Percentiles rank a stretch among this genome's conserved stretches.
These are phyloP conservation scores for Stichodactyla helianthus DNA, from an alignment of 64 coral and sea anemone genomes.

Conservation along the genomic window DNA sequence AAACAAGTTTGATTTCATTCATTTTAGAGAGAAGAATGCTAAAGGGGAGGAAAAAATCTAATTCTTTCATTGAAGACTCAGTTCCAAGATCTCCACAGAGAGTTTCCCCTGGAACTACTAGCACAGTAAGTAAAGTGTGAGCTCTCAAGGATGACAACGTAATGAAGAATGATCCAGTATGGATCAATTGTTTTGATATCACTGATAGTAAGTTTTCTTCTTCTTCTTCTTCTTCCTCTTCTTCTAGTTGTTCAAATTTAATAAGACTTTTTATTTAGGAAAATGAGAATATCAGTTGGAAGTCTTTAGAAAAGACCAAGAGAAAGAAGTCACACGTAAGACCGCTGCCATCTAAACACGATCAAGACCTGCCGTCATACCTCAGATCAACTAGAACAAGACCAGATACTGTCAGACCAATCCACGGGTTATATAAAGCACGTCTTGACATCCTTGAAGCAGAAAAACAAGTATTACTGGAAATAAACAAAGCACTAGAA, in stretches of 20 bases:
- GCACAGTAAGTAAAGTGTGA: background rate
- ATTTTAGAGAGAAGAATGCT: background rate
- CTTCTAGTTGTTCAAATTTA: no score
- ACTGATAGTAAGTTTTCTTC: no score
- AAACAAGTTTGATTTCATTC: no score
- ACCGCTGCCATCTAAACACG: background rate
- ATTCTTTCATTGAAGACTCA: background rate
- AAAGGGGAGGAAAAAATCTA: background rate
- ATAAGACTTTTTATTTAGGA: background rate
- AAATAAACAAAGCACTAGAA: conserved; percentile 9
- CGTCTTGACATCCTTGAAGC: background rate
- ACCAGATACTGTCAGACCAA: background rate
- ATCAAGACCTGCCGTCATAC: background rate
- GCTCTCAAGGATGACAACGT: no score
- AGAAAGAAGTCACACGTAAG: background rate
- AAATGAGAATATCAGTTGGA: background rate
- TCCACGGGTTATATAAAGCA: background rate
- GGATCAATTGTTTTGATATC: no score
- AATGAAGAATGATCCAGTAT: no score
- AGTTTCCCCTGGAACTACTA: background rate
- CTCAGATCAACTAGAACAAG: background rate
- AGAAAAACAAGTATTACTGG: conserved; percentile 8
- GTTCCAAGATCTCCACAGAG: background rate
- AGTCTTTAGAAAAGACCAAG: background rate
- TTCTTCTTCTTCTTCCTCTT: no score